A percentile compares a stretch with the other conserved stretches of the same genome.
Evolutionary conservation across 2,113 vertebrate species (phyloP).

Genomic region (Pygathrix nemaeus): DNA sequence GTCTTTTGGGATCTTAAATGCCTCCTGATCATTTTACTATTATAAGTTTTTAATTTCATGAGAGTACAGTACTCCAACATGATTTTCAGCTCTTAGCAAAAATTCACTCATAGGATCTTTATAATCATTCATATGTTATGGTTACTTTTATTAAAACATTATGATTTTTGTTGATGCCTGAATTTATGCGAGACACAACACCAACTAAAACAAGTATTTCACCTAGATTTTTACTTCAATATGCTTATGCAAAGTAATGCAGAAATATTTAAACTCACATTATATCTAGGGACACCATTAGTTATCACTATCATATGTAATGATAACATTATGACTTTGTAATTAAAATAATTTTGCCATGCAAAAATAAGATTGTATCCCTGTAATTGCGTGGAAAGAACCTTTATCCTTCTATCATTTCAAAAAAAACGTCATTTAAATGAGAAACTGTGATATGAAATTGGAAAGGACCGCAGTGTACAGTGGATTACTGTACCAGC

Average conservation of each 20-base stretch:
- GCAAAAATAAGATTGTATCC: slow-evolving; percentile 59
- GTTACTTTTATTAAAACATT: slow-evolving; percentile 50
- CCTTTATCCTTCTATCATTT: slow-evolving; percentile 63
- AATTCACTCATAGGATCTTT: not conserved
- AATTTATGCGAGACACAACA: slow-evolving; percentile 46
- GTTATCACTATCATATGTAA: slow-evolving; percentile 54
- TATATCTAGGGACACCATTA: slow-evolving; percentile 28
- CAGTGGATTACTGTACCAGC: slow-evolving; percentile 15
- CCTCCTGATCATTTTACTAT: slow-evolving; percentile 70
- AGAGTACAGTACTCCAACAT: slow-evolving; percentile 48
- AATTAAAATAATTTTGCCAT: slow-evolving; percentile 73
- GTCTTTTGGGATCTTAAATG: slow-evolving; percentile 67
- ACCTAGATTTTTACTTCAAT: slow-evolving; percentile 20
- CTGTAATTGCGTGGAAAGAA: slow-evolving; percentile 71
- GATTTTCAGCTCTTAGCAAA: slow-evolving; percentile 38
- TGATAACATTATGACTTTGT: slow-evolving; percentile 69
- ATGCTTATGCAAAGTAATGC: not conserved
- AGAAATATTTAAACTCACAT: not conserved
- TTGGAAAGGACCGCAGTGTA: slow-evolving; percentile 19
- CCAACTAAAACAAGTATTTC: slow-evolving; percentile 43
- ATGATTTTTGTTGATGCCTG: slow-evolving; percentile 31
- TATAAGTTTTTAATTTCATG: slow-evolving; percentile 68
- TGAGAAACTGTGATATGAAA: slow-evolving; percentile 71
- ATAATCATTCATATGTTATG: not conserved
- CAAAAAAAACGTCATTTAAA: slow-evolving; percentile 67